A percentile compares a stretch with the other conserved stretches of the same genome.
These are phyloP conservation scores for Neomonachus schauinslandi DNA, from an alignment of 2,113 vertebrate genomes.

Conservation along the genomic window DNA sequence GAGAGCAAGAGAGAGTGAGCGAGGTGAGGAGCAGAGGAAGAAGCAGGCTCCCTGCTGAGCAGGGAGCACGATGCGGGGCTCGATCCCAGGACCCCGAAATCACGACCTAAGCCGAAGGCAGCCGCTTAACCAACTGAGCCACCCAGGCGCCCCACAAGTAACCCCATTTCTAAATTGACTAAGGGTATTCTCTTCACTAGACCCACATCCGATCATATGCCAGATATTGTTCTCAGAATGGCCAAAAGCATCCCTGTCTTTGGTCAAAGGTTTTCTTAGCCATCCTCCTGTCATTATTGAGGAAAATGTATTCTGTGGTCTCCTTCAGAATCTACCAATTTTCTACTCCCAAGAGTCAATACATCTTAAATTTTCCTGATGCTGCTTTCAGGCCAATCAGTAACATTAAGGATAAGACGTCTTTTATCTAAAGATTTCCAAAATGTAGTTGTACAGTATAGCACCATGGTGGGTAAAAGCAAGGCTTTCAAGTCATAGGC, in stretches of 20 bases:
- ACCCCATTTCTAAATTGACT: not conserved
- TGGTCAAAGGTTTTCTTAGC: not conserved
- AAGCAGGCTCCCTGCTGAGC: too few species aligned
- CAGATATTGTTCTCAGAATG: not conserved
- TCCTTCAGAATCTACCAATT: slow-evolving; percentile 30
- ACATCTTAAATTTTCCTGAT: not conserved
- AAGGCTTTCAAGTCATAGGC: not conserved
- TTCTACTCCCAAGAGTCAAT: not conserved
- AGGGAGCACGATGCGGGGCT: too few species aligned
- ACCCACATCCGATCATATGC: not conserved
- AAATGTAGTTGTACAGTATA: not conserved
- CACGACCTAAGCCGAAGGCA: too few species aligned
- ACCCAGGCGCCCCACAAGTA: not conserved
- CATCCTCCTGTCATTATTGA: not conserved
- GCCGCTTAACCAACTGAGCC: too few species aligned
- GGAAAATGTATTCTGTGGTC: not conserved
- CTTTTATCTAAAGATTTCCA: not conserved
- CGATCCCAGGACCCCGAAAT: too few species aligned
- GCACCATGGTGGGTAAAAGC: not conserved
- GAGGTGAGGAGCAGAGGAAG: too few species aligned
- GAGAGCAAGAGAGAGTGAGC: too few species aligned
- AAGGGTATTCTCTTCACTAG: not conserved
- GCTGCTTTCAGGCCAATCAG: slow-evolving; percentile 15
- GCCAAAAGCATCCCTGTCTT: not conserved
- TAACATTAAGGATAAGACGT: not conserved